phyloP scores from a whole-genome alignment of 2,888 invertebrate genomes.

The Rhamnusium bicolor region DNA sequence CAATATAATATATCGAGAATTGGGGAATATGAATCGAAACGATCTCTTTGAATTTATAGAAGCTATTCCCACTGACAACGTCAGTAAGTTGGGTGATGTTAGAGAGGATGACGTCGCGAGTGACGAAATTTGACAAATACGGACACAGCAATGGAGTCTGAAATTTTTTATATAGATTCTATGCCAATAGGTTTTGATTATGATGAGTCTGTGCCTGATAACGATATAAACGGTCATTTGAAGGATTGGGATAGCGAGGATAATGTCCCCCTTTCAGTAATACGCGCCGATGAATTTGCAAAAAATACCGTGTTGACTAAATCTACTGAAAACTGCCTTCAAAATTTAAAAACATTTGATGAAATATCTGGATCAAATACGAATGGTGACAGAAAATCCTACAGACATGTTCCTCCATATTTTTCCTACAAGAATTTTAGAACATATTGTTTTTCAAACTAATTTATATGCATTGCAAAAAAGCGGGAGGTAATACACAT shows the following conservation, averaged over 20 bases:
- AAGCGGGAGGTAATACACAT: slow-evolving; percentile 13
- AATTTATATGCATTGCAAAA: slow-evolving; percentile 34
- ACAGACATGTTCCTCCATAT: slow-evolving; percentile 24
- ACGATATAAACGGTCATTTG: neutral
- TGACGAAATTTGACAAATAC: neutral
- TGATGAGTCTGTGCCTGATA: neutral
- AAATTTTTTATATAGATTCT: neutral
- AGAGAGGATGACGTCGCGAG: neutral
- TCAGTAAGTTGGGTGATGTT: too few relatives aligned
- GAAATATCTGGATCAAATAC: slow-evolving; percentile 5
- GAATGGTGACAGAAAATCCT: slow-evolving; percentile 19
- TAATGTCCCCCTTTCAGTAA: neutral
- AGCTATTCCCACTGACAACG: too few relatives aligned
- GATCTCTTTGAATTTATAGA: too few relatives aligned
- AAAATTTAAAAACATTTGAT: slow-evolving; percentile 16
- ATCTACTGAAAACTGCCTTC: neutral
- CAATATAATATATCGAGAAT: too few relatives aligned
- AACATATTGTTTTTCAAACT: slow-evolving; percentile 20
- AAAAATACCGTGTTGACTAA: neutral
- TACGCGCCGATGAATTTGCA: neutral
- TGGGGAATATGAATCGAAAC: too few relatives aligned
- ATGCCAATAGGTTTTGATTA: neutral
- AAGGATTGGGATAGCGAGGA: neutral
- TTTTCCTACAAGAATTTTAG: slow-evolving; percentile 14
- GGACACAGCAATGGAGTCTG: too few relatives aligned